A percentile compares a stretch with the other conserved stretches of the same genome.
These are phyloP conservation scores for Cotesia vestalis DNA, from an alignment of 1,140 invertebrate genomes.

Conservation along the genomic window DNA sequence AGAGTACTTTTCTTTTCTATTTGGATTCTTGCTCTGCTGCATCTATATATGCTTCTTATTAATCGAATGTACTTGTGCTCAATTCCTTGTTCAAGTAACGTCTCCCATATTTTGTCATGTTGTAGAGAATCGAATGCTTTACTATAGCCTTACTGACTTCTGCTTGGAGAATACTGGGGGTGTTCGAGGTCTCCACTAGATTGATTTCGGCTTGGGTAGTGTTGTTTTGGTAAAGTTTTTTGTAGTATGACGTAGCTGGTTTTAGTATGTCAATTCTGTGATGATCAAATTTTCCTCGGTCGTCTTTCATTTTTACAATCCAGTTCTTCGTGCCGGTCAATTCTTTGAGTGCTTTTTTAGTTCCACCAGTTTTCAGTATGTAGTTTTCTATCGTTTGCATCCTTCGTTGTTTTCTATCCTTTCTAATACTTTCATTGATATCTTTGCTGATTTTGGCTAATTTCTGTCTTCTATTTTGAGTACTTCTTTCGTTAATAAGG, in stretches of 20 bases:
- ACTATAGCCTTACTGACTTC: constrained; percentile 6
- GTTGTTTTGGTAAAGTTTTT: not conserved
- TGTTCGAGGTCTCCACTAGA: not conserved
- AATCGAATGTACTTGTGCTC: not conserved
- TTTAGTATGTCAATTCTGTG: not conserved
- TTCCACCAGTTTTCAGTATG: not conserved
- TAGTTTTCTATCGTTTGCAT: constrained; percentile 2
- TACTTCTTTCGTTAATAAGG: not conserved
- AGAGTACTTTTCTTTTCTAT: not conserved
- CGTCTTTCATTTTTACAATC: constrained; percentile 1
- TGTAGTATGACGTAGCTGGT: not conserved
- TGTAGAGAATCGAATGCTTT: constrained; percentile 10
- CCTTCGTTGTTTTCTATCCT: not conserved
- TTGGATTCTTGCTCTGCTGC: not conserved
- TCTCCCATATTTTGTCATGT: not conserved
- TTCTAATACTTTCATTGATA: not conserved
- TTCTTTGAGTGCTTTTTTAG: constrained; percentile 4
- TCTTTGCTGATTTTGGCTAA: constrained; percentile 9
- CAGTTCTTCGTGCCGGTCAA: not conserved
- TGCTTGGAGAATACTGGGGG: not conserved
- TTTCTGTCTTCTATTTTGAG: not conserved
- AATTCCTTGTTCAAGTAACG: not conserved
- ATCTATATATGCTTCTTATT: not conserved
- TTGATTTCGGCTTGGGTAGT: not conserved
- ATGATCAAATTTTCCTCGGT: not conserved